Base-by-base conservation (phyloP, 1,140 invertebrate genomes). In the Trichonephila inaurata region DNA sequence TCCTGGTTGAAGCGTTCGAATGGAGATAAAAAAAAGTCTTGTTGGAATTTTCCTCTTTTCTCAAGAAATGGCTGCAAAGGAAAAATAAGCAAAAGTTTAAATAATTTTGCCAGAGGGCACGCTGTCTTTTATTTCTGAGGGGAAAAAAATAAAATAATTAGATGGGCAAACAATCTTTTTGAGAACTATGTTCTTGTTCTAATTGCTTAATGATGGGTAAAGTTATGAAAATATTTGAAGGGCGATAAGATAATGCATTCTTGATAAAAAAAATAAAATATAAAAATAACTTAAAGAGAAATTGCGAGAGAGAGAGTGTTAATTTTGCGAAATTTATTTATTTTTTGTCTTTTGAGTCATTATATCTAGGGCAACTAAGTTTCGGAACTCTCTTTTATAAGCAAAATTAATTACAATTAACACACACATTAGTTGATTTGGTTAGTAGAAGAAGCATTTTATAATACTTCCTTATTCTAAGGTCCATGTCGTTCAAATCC, bases 171-270 rank as follows among this genome's bases (percentile, higher is more conserved):
- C 72, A 33, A 18, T 40, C 28, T 33, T 40, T 40, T 77, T 28
- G 16, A 77, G 28, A 77, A 77, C 33, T 77, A 28, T 77, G 33
- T 18, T 64, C 62, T 51, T 19, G 62, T 64, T 64, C 62, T 77
- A 77, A 77, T 77, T 77, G 72, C 72, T 40, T 77, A 77, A 77
- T 77, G 72, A 77, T 33, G 28, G 72, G 33, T 77, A 77, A 77
- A 77, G 18, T 77, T 77, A 77, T 77, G 72, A 77, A 77, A 77
- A 77, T 77, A 77, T 77, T 77, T 77, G 72, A 77, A 33, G 72
- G 33, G 72, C 12, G 14, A 77, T 77, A 77, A 3, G 14, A 77
- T 77, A 77, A 77, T 77, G 24, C 72, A 77, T 77, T 28, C 28
- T 77, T 77, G 18, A 77, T 33, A 33, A 77, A 77, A 64, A 51